These are phyloP conservation scores for Pantherophis vulpinus DNA, from an alignment of 2,797 vertebrate species.

Conservation along the genomic window DNA sequence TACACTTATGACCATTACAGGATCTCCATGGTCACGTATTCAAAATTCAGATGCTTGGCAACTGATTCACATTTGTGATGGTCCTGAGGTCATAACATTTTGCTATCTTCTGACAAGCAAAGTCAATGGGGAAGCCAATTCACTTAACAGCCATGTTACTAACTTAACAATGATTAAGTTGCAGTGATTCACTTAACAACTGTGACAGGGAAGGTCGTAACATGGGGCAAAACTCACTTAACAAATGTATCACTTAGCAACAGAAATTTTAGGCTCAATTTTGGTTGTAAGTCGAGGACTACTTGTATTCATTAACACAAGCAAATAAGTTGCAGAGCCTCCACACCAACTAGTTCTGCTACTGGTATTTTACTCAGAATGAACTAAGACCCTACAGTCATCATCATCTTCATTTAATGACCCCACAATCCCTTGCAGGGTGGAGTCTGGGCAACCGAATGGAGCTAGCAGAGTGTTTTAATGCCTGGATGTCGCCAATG, in stretches of 20 bases:
- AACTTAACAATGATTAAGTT: not conserved
- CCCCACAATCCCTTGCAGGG: no score
- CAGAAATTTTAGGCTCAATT: not conserved
- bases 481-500: no score
- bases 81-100: not conserved
- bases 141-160: not conserved
- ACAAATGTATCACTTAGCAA: not conserved
- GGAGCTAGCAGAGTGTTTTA: no score
- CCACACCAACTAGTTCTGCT: not conserved
- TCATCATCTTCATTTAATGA: no score
- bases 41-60: not conserved
- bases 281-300: not conserved
- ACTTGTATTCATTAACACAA: not conserved
- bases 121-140: not conserved
- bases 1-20: not conserved
- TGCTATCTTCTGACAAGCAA: not conserved
- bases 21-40: not conserved
- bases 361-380: not conserved
- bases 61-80: not conserved
- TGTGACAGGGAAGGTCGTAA: not conserved
- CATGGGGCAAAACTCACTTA: not conserved
- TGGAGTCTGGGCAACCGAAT: no score
- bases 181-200: not conserved
- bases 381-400: not conserved
- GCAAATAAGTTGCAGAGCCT: not conserved